phyloP scores from a whole-genome alignment of 2,797 vertebrate genomes.

The Falco naumanni region DNA sequence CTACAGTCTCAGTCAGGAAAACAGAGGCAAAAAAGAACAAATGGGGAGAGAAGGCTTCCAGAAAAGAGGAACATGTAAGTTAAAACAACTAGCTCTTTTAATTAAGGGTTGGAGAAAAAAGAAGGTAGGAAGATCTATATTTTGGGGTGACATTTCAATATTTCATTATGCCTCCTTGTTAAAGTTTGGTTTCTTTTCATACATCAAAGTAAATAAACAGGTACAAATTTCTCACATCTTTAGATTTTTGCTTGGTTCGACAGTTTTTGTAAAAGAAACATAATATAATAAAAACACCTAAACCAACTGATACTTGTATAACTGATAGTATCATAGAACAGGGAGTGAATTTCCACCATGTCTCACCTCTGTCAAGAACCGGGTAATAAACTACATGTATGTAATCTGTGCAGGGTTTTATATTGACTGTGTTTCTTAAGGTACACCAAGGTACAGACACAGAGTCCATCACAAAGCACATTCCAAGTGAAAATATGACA shows the following conservation, averaged over 20 bases:
- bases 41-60: neutral
- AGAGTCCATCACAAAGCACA: accelerated
- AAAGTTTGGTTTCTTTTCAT: neutral
- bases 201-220: neutral
- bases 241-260: neutral
- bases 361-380: neutral
- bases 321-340: neutral
- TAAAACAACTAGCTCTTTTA: neutral
- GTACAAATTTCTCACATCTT: neutral
- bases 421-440: neutral
- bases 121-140: accelerated
- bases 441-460: neutral
- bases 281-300: neutral
- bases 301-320: neutral
- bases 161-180: neutral
- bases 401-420: neutral
- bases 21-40: neutral
- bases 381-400: neutral
- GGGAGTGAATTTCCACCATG: neutral
- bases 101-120: neutral
- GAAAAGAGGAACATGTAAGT: neutral
- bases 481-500: neutral
- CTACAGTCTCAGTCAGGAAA: neutral
- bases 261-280: neutral
- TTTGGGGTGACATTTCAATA: neutral